A percentile compares a stretch with the other conserved stretches of the same genome.
Evolutionary conservation across 1,140 invertebrate genomes (phyloP).

Genomic region (Zaprionus camerounensis): DNA sequence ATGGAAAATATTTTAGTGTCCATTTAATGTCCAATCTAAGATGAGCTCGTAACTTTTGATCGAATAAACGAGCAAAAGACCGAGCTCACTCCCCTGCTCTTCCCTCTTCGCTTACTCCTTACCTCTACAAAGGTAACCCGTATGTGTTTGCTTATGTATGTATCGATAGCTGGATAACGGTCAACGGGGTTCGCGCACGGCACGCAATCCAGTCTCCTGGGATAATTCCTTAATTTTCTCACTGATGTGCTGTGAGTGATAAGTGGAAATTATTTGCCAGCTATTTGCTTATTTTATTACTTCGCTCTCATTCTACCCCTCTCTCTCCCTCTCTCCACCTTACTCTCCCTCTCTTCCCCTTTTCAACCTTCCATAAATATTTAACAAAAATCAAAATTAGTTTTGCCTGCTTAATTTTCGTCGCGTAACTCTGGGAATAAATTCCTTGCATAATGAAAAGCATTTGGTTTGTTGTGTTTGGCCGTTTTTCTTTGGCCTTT

Average conservation of each 20-base stretch:
- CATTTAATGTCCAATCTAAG: slow-evolving; percentile 84
- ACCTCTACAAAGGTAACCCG: not conserved
- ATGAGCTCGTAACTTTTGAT: slow-evolving; percentile 84
- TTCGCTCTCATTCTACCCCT: slow-evolving; percentile 28
- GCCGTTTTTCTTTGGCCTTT: slow-evolving; percentile 15
- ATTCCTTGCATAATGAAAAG: slow-evolving; percentile 43
- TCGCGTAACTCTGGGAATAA: slow-evolving; percentile 1
- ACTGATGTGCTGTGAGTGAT: slow-evolving; percentile 73
- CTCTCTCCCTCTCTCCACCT: not conserved
- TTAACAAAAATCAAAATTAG: slow-evolving; percentile 82
- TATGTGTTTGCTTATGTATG: slow-evolving; percentile 11
- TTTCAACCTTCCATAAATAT: slow-evolving; percentile 64
- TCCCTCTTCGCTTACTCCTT: not conserved
- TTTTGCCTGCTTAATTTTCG: slow-evolving; percentile 46
- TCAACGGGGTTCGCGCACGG: slow-evolving; percentile 41
- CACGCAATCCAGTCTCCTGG: slow-evolving; percentile 70
- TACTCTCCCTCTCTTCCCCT: not conserved
- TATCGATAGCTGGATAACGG: slow-evolving; percentile 25
- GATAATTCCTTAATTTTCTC: slow-evolving; percentile 82
- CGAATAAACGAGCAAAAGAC: slow-evolving; percentile 73
- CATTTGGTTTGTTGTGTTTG: slow-evolving; percentile 21
- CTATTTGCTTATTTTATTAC: slow-evolving; percentile 79
- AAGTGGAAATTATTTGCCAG: slow-evolving; percentile 81
- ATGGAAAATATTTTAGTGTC: slow-evolving; percentile 84
- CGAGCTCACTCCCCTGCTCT: not conserved